Evolutionary conservation across 2,113 vertebrate species (phyloP).

Genomic region (human (Homo sapiens)): GRCh38 chr11:96164501-96165000

Average conservation of each 20-base stretch:
- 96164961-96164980: not conserved
- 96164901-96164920: not conserved
- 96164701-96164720: not conserved
- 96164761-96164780: not conserved
- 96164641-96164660: not conserved
- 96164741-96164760: not conserved
- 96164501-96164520: not conserved
- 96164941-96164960: not conserved
- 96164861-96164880: not conserved
- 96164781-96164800: not conserved
- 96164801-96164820: not conserved
- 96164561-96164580: not conserved
- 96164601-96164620: not conserved
- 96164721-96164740: not conserved
- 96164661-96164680: not conserved
- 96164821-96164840: not conserved
- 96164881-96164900: not conserved
- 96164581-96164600: not conserved
- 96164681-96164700: not conserved
- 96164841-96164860: not conserved
- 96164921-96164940: not conserved
- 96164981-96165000: not conserved
- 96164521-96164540: not conserved
- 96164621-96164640: not conserved
- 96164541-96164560: not conserved